Conservation (phyloP, 2,113 vertebrate genomes). For the Notiomystis cincta region DNA sequence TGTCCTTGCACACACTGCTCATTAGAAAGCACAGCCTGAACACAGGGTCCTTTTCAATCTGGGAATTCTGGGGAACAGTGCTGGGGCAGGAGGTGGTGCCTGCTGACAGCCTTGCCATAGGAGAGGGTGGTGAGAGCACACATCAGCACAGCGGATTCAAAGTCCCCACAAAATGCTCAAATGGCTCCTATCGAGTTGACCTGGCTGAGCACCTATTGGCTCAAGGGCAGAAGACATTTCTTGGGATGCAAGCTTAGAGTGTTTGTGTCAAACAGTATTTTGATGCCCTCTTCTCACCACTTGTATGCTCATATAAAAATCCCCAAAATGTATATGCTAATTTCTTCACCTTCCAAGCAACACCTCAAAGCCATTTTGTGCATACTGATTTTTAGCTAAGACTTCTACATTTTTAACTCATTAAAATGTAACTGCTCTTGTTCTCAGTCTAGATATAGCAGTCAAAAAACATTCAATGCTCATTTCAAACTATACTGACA, state of each 20-base stretch:
- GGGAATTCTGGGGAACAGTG: background rate
- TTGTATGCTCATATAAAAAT: background rate
- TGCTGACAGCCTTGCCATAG: background rate
- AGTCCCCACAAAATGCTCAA: background rate
- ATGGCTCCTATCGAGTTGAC: background rate
- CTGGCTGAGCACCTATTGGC: background rate
- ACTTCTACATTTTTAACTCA: background rate
- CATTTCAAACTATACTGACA: background rate
- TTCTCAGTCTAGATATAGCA: background rate
- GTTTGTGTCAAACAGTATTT: background rate
- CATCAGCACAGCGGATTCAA: background rate
- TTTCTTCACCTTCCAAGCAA: background rate
- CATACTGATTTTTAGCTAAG: background rate
- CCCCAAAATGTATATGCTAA: background rate
- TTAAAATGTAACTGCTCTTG: background rate
- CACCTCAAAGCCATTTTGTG: background rate
- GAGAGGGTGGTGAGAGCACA: background rate
- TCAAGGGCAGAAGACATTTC: background rate
- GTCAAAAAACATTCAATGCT: background rate
- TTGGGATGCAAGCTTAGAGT: background rate
- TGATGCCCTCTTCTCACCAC: background rate
- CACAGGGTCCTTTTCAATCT: background rate
- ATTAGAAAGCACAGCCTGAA: background rate
- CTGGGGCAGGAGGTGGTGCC: background rate
- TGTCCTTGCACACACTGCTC: accelerated